A percentile compares a stretch with the other conserved stretches of the same genome.
Evolutionary conservation across 1,140 invertebrate species (phyloP).

Genomic region (Radopholus similis): DNA sequence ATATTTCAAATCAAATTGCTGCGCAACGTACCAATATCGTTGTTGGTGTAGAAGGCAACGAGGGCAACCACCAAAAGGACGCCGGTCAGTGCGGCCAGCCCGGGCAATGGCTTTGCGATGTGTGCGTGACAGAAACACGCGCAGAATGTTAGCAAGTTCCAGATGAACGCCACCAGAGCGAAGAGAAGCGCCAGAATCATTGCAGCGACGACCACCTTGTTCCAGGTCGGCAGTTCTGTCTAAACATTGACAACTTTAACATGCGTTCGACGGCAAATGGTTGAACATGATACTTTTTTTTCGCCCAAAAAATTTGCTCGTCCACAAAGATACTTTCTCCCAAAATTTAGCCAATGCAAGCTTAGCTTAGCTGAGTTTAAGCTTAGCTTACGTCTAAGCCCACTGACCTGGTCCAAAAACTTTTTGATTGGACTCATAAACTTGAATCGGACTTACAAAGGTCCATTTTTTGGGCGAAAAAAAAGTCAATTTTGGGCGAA

Average conservation of each 20-base stretch:
- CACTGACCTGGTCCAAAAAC: not conserved
- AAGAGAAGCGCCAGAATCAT: constrained; percentile 26
- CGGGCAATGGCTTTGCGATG: constrained; percentile 10
- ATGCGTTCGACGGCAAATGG: no score
- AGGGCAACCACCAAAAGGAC: constrained; percentile 5
- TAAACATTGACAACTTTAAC: constrained; percentile 20
- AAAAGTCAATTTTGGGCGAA: not conserved
- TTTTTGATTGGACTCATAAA: no score
- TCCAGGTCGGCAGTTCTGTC: constrained; percentile 41
- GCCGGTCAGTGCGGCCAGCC: constrained; percentile 3
- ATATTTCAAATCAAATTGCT: no score
- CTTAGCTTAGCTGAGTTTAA: not conserved
- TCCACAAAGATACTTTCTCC: no score
- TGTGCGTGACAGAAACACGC: constrained; percentile 12
- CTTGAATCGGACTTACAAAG: not conserved
- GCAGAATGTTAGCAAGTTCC: constrained; percentile 43
- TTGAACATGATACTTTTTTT: no score
- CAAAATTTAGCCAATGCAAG: no score
- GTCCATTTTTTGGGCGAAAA: no score
- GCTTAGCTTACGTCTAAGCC: no score
- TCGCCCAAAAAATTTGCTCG: no score
- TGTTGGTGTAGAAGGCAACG: constrained; percentile 7
- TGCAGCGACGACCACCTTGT: constrained; percentile 35
- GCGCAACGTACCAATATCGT: no score
- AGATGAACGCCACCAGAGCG: constrained; percentile 36